These are phyloP conservation scores for Myotis davidii DNA, from an alignment of 2,113 vertebrate genomes.

Conservation along the genomic window DNA sequence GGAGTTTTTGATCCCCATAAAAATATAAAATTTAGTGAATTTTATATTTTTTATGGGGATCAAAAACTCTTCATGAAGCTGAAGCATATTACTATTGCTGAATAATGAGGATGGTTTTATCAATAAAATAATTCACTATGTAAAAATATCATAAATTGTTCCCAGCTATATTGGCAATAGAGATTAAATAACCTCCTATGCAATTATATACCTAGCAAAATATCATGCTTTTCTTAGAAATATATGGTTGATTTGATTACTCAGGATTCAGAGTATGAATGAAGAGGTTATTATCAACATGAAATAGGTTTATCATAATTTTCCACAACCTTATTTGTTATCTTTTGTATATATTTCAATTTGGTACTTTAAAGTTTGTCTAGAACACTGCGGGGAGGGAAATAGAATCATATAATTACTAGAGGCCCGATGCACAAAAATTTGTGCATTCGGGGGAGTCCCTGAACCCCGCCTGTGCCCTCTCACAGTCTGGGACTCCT, in stretches of 20 bases:
- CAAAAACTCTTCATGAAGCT: no score
- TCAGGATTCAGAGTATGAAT: constrained; percentile 76
- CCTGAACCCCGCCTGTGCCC: no score
- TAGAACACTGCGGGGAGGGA: constrained; percentile 69
- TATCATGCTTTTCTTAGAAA: constrained; percentile 72
- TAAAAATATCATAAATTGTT: constrained; percentile 10
- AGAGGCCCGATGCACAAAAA: no score
- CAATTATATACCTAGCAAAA: constrained; percentile 63
- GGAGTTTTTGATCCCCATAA: neutral
- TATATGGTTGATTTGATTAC: constrained; percentile 79
- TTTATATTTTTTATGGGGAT: no score
- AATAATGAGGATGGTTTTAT: neutral
- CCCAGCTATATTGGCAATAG: neutral
- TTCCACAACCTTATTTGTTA: constrained; percentile 78
- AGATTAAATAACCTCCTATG: neutral
- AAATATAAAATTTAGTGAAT: neutral
- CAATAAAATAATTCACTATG: constrained; percentile 1
- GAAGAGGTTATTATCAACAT: constrained; percentile 78
- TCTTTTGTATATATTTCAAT: constrained; percentile 73
- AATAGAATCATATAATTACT: neutral
- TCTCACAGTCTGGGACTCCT: no score
- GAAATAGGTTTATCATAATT: constrained; percentile 75
- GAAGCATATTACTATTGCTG: neutral
- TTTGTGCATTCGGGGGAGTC: no score
- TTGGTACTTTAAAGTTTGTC: constrained; percentile 71